Evolutionary conservation across 2,888 invertebrate species (phyloP).

Genomic region (Drosophila mercatorum): DNA sequence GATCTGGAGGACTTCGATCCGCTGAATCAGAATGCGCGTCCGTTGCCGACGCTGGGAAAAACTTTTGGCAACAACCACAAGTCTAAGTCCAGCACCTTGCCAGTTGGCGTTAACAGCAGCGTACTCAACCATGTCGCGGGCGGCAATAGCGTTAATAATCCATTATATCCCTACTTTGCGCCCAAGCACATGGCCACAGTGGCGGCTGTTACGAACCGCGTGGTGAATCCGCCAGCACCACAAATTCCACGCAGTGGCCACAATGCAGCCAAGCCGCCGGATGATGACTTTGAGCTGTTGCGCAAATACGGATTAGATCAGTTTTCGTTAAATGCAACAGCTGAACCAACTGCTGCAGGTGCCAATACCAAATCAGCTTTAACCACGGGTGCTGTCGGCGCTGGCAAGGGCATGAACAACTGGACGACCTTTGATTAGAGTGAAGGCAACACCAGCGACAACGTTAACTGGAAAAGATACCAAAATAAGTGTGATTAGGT

Average conservation of each 20-base stretch:
- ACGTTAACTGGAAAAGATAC: conserved; percentile 53
- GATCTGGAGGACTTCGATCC: conserved; percentile 89
- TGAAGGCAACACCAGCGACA: background rate
- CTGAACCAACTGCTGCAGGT: conserved; percentile 41
- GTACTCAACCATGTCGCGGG: conserved; percentile 45
- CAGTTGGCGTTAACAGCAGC: conserved; percentile 66
- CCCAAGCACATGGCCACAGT: conserved; percentile 82
- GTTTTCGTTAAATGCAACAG: conserved; percentile 78
- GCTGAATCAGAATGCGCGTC: conserved; percentile 85
- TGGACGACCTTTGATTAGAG: conserved; percentile 84
- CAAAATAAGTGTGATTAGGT: conserved; percentile 74
- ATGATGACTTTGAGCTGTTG: conserved; percentile 84
- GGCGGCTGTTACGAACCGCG: conserved; percentile 58
- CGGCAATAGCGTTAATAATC: conserved; percentile 83
- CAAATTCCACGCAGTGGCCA: conserved; percentile 60
- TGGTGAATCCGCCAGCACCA: conserved; percentile 60
- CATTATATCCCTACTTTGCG: conserved; percentile 86
- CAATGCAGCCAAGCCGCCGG: conserved; percentile 72
- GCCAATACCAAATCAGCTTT: conserved; percentile 37
- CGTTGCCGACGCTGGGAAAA: conserved; percentile 76
- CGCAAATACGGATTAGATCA: conserved; percentile 85
- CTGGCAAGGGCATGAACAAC: conserved; percentile 78
- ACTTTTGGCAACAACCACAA: conserved; percentile 42
- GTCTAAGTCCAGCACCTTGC: conserved; percentile 81
- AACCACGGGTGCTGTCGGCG: conserved; percentile 52